These are phyloP conservation scores for Notospermus geniculatus DNA, from an alignment of 1,140 invertebrate species.

Conservation along the genomic window DNA sequence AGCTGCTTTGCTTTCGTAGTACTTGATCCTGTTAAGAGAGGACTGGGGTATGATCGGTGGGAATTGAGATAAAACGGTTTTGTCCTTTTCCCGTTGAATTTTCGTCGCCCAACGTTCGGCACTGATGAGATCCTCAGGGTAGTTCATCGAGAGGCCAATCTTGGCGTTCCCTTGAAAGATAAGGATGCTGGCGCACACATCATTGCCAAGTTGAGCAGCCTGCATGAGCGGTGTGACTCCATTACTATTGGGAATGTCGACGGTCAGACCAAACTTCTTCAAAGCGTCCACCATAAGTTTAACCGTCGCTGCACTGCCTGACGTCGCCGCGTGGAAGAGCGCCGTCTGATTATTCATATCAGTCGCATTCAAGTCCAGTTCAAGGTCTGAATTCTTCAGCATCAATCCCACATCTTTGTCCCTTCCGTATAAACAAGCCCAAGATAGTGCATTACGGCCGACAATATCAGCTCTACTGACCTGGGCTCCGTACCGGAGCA, in stretches of 20 bases:
- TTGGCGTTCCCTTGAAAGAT: constrained; percentile 29
- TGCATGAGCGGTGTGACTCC: constrained; percentile 31
- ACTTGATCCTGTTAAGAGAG: background rate
- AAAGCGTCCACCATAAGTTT: constrained; percentile 25
- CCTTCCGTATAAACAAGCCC: constrained; percentile 29
- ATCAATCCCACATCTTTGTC: constrained; percentile 24
- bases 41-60: constrained; percentile 9
- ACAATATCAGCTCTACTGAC: constrained; percentile 29
- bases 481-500: constrained; percentile 20
- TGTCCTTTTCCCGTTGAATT: background rate
- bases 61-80: background rate
- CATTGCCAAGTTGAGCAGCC: constrained; percentile 25
- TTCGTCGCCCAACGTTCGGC: constrained; percentile 29
- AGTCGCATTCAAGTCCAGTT: constrained; percentile 23
- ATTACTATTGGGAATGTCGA: constrained; percentile 24
- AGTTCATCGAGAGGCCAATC: constrained; percentile 23
- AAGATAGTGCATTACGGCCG: constrained; percentile 27
- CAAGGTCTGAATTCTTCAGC: constrained; percentile 26
- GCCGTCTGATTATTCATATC: constrained; percentile 32
- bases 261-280: constrained; percentile 23
- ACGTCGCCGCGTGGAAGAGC: constrained; percentile 29
- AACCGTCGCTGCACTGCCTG: constrained; percentile 31
- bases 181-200: constrained; percentile 30
- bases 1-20: constrained; percentile 4
- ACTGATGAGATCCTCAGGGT: constrained; percentile 24